Percentiles rank a stretch among this genome's conserved stretches.
phyloP scores from a whole-genome alignment of 2,113 vertebrate genomes.

The Neogale vison region DNA sequence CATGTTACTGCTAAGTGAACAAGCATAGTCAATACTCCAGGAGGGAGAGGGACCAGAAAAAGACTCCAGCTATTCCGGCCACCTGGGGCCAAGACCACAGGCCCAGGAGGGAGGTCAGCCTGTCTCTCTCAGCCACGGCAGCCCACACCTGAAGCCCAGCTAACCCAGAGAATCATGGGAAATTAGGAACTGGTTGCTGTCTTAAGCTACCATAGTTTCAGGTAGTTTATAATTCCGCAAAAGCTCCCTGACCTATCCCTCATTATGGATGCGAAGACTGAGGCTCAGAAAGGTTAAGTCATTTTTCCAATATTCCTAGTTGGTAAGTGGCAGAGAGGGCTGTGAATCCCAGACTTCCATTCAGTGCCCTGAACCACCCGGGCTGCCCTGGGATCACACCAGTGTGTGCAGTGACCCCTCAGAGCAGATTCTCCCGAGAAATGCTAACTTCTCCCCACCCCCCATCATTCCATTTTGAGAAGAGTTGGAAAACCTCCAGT shows the following conservation, averaged over 20 bases:
- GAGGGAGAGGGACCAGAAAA: not conserved
- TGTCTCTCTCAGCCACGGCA: rapidly evolving
- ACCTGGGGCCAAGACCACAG: not conserved
- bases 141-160: not conserved
- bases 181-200: not conserved
- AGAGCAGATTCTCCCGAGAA: not conserved
- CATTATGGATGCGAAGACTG: not conserved
- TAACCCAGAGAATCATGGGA: not conserved
- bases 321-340: not conserved
- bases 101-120: not conserved
- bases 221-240: not conserved
- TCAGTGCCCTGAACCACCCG: not conserved
- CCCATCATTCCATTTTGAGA: not conserved
- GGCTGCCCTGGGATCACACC: not conserved
- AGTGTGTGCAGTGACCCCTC: not conserved
- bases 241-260: not conserved
- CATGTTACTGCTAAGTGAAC: not conserved
- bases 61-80: not conserved
- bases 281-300: not conserved
- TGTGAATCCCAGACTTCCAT: not conserved
- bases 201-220: not conserved
- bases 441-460: not conserved
- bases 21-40: not conserved
- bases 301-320: not conserved
- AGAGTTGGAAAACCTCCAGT: not conserved